phyloP scores from a whole-genome alignment of 2,113 vertebrate genomes.

The Sisor rabdophorus region DNA sequence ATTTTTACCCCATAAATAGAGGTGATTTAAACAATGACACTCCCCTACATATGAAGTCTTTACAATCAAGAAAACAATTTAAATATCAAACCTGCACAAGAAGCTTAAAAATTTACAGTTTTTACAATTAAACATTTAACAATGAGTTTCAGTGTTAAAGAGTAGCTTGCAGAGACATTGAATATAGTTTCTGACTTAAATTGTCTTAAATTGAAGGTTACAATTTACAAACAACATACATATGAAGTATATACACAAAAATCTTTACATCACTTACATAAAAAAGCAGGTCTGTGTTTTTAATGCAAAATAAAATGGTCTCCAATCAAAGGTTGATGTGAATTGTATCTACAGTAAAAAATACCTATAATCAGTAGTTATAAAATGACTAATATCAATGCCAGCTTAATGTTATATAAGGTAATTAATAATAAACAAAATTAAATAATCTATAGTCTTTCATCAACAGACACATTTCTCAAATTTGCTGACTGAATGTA shows the following conservation, averaged over 20 bases:
- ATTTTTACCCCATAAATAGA: constrained; percentile 46
- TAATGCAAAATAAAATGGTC: background rate
- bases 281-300: background rate
- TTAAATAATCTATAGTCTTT: background rate
- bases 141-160: constrained; percentile 11
- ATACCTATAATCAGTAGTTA: background rate
- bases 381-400: background rate
- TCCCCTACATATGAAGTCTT: constrained; percentile 51
- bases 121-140: constrained; percentile 27
- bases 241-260: constrained; percentile 6
- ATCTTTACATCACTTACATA: constrained; percentile 10
- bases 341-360: background rate
- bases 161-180: background rate
- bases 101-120: constrained; percentile 55
- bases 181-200: background rate
- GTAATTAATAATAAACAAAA: background rate
- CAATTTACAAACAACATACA: background rate
- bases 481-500: too few species aligned
- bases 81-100: constrained; percentile 36
- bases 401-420: too few species aligned
- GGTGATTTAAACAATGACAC: constrained; percentile 36
- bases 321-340: background rate
- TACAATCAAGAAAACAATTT: constrained; percentile 36
- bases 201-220: constrained; percentile 1
- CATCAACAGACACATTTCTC: too few species aligned